Conservation (phyloP, 2,888 invertebrate genomes). For the Epistrophe eligans region DNA sequence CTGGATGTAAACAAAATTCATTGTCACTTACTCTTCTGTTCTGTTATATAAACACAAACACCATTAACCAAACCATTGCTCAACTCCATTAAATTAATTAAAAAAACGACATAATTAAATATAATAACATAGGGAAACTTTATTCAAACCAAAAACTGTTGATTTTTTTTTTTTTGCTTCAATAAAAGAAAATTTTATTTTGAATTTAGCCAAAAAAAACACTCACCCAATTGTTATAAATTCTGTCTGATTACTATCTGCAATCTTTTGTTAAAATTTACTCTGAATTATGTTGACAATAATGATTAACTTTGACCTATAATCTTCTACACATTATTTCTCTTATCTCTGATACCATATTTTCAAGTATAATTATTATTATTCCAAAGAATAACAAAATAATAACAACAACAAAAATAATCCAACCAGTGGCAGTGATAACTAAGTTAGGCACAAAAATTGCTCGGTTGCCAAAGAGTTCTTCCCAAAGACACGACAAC, state of each 20-base stretch:
- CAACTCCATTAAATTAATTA: not conserved
- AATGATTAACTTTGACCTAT: conserved; percentile 1
- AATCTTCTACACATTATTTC: not conserved
- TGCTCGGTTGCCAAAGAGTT: conserved; percentile 1
- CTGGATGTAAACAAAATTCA: too few relatives aligned
- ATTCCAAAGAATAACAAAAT: not conserved
- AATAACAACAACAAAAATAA: not conserved
- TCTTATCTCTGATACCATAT: conserved; percentile 28
- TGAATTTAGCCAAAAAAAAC: not conserved
- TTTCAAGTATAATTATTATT: not conserved
- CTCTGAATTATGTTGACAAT: not conserved
- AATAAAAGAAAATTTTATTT: too few relatives aligned
- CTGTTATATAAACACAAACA: not conserved
- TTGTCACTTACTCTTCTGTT: not conserved
- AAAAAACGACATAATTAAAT: not conserved
- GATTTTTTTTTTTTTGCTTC: too few relatives aligned
- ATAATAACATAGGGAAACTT: not conserved
- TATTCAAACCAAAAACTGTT: not conserved
- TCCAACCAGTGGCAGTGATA: conserved; percentile 25
- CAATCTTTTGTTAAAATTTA: not conserved
- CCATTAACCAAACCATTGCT: not conserved
- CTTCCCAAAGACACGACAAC: not conserved
- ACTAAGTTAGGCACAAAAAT: conserved; percentile 6
- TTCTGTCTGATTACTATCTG: not conserved
- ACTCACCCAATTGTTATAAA: not conserved